Percentiles rank a stretch among this genome's conserved stretches.
phyloP scores from a whole-genome alignment of 2,113 vertebrate species.

The Stictonetta naevosa region DNA sequence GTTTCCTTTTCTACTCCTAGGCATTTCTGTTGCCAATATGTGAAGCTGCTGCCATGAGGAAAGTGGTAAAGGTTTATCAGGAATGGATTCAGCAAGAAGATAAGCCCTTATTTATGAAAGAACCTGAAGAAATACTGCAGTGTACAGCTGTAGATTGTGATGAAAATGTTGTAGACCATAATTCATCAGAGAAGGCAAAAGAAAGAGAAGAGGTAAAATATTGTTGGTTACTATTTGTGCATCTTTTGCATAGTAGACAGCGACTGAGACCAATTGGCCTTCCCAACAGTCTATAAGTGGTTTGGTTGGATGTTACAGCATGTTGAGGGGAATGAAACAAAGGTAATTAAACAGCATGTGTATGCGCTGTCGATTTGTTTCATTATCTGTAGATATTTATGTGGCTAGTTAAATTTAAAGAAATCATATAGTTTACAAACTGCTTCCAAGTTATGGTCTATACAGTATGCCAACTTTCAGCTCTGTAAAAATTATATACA shows the following conservation, averaged over 20 bases:
- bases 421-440: background rate
- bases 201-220: constrained; percentile 81
- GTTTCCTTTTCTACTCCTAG: constrained; percentile 67
- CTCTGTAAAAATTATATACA: background rate
- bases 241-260: background rate
- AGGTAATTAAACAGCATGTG: background rate
- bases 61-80: constrained; percentile 96
- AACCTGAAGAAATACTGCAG: constrained; percentile 86
- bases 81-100: constrained; percentile 98
- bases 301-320: background rate
- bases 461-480: background rate
- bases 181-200: constrained; percentile 82
- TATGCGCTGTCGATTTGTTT: background rate
- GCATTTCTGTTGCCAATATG: constrained; percentile 96
- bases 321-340: background rate
- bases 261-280: background rate
- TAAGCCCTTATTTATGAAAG: constrained; percentile 96
- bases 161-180: constrained; percentile 78
- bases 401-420: background rate
- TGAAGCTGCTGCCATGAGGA: constrained; percentile 96
- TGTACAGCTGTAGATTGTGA: constrained; percentile 72
- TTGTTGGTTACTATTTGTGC: background rate
- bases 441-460: background rate
- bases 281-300: background rate
- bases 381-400: background rate